These are phyloP conservation scores for Drymodes brunneopygia DNA, from an alignment of 2,113 vertebrate species.

Conservation along the genomic window DNA sequence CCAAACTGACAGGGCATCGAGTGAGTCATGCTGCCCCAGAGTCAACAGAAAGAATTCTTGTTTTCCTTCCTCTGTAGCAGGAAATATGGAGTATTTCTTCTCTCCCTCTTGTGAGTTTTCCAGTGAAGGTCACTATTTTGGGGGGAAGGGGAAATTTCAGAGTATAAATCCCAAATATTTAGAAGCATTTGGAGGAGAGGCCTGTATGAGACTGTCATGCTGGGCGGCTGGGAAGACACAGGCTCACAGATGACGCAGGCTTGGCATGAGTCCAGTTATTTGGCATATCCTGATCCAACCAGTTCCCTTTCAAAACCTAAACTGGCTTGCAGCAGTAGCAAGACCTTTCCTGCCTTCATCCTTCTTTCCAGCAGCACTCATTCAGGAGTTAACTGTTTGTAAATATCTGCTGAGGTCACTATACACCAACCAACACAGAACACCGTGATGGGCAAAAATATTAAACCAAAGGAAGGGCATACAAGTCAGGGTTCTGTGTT, in stretches of 20 bases:
- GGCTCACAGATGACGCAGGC: background rate
- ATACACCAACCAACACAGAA: background rate
- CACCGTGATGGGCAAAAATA: background rate
- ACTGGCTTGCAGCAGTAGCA: background rate
- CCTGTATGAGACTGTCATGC: background rate
- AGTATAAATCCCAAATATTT: background rate
- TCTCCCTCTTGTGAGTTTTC: background rate
- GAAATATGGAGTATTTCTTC: background rate
- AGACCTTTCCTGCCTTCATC: background rate
- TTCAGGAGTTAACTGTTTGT: background rate
- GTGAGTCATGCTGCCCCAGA: background rate
- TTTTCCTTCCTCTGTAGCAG: background rate
- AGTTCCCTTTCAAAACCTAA: background rate
- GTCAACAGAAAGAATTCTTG: background rate
- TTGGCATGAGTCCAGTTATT: background rate
- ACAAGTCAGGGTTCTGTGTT: background rate
- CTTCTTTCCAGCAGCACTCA: background rate
- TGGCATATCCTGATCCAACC: background rate
- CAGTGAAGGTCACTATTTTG: background rate
- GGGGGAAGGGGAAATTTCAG: background rate
- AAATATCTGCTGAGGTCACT: background rate
- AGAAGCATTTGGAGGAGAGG: background rate
- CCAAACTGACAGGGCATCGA: background rate
- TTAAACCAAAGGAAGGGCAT: background rate
- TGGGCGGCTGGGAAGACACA: background rate